phyloP scores from a whole-genome alignment of 2,113 vertebrate genomes.

The Stegostoma tigrinum region DNA sequence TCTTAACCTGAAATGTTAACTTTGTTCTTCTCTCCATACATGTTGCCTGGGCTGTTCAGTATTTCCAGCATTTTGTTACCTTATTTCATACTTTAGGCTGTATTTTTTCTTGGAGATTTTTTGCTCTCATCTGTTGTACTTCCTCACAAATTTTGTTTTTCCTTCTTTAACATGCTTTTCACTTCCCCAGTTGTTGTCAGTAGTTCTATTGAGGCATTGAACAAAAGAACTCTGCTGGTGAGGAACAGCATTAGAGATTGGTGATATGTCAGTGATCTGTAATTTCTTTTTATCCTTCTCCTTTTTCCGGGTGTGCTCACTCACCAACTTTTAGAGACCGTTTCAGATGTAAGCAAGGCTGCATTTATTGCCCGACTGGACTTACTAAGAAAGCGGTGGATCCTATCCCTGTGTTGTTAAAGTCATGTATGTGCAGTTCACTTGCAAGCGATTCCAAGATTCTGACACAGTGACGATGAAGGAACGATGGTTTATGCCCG shows the following conservation, averaged over 20 bases:
- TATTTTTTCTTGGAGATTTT: background rate
- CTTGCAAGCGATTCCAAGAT: background rate
- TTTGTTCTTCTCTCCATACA: background rate
- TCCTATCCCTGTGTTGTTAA: background rate
- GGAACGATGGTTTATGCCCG: background rate
- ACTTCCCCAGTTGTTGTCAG: background rate
- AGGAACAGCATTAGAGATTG: background rate
- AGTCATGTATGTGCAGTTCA: background rate
- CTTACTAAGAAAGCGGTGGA: background rate
- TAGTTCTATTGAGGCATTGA: background rate
- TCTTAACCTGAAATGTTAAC: no score
- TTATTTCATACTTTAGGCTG: background rate
- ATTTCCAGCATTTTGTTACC: background rate
- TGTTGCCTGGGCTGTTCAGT: background rate
- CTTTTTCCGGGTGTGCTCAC: background rate
- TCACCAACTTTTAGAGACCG: background rate
- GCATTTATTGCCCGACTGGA: background rate
- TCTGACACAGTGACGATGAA: background rate
- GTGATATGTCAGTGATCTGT: background rate
- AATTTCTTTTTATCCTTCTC: background rate
- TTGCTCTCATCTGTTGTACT: background rate
- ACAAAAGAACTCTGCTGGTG: background rate
- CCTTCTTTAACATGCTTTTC: background rate
- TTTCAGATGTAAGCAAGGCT: background rate
- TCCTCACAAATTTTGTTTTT: background rate